Percentiles rank a stretch among this genome's conserved stretches.
phyloP scores from a whole-genome alignment of 2,888 invertebrate species.

The Balanococcus diminutus region DNA sequence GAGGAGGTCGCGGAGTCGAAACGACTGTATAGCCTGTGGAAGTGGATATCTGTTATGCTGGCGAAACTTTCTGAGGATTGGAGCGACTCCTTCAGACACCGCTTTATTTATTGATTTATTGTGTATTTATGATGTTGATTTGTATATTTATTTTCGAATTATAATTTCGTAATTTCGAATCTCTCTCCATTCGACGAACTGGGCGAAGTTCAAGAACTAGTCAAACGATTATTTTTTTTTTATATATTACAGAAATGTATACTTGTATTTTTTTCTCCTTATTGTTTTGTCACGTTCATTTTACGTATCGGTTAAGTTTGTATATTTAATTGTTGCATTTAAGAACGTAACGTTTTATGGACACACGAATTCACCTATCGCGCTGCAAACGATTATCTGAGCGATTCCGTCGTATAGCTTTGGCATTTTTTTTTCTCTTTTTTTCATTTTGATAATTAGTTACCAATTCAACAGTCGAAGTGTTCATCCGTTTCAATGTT shows the following conservation, averaged over 20 bases:
- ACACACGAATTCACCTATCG: constrained; percentile 6
- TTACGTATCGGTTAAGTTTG: constrained; percentile 38
- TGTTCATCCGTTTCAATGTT: background rate
- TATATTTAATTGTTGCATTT: constrained; percentile 46
- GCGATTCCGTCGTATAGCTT: constrained; percentile 11
- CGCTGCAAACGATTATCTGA: background rate
- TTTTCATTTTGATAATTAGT: background rate
- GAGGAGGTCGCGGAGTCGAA: constrained; percentile 40
- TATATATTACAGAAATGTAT: constrained; percentile 23
- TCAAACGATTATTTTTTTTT: background rate
- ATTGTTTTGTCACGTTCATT: background rate
- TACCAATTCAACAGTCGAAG: constrained; percentile 34
- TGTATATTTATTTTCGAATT: background rate
- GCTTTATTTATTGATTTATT: constrained; percentile 7
- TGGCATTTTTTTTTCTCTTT: background rate
- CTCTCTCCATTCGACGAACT: constrained; percentile 22
- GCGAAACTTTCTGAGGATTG: background rate
- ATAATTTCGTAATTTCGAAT: constrained; percentile 43
- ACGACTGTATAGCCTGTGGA: constrained; percentile 24
- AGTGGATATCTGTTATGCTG: background rate
- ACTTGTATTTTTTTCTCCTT: background rate
- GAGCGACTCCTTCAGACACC: background rate
- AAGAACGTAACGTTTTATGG: constrained; percentile 12
- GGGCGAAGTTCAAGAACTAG: constrained; percentile 47
- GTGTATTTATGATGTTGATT: background rate